Conservation (phyloP, 2,797 vertebrate genomes). For the Platalea minor region DNA sequence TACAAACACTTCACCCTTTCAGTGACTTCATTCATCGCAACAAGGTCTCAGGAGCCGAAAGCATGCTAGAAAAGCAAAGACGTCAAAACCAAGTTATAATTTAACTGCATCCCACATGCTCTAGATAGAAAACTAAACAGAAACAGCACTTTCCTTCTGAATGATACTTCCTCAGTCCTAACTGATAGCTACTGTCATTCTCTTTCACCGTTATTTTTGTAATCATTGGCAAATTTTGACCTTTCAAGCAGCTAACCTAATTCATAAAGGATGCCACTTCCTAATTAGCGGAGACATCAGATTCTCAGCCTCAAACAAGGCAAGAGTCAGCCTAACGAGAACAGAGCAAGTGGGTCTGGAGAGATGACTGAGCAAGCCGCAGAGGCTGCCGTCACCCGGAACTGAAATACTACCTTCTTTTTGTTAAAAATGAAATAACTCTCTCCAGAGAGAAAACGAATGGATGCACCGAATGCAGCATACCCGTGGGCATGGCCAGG, state of each 20-base stretch:
- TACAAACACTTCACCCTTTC: background rate
- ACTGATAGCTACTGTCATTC: conserved; percentile 19
- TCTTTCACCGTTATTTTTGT: conserved; percentile 33
- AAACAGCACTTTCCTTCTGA: background rate
- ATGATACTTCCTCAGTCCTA: background rate
- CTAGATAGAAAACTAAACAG: background rate
- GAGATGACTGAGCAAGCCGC: background rate
- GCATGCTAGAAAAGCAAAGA: background rate
- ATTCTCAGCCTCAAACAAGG: conserved; percentile 41
- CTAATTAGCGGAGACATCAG: conserved; percentile 58
- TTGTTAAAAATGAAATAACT: background rate
- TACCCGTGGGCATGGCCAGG: background rate
- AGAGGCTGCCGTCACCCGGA: background rate
- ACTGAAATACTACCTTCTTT: background rate
- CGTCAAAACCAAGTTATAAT: background rate
- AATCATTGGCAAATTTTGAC: conserved; percentile 65
- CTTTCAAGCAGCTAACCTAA: conserved; percentile 68
- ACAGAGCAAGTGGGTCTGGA: background rate
- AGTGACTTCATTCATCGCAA: background rate
- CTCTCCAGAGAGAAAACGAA: background rate
- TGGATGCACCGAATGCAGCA: background rate
- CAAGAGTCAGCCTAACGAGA: conserved; percentile 45
- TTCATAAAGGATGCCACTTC: conserved; percentile 60
- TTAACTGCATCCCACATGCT: background rate
- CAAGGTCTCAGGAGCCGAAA: background rate